A percentile compares a stretch with the other conserved stretches of the same genome.
phyloP scores from a whole-genome alignment of 2,797 vertebrate genomes.

The Tympanoctomys barrerae region DNA sequence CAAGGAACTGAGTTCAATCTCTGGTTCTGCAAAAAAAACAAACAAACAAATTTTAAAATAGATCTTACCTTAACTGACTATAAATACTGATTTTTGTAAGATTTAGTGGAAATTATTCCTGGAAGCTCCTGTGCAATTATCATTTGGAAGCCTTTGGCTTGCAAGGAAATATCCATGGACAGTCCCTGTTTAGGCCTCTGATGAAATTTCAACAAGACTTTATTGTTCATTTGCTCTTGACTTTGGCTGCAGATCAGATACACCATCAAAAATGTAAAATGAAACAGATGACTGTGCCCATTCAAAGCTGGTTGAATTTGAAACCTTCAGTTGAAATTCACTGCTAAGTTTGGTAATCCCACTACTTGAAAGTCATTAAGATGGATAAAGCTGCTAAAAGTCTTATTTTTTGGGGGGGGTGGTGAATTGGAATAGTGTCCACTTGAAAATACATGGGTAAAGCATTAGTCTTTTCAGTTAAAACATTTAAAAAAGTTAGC shows the following conservation, averaged over 20 bases:
- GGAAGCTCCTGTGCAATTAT: background rate
- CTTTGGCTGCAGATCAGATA: background rate
- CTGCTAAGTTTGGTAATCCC: background rate
- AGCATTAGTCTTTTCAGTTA: background rate
- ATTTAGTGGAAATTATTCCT: constrained; percentile 18
- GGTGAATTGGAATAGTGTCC: background rate
- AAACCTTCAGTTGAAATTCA: background rate
- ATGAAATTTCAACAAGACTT: background rate
- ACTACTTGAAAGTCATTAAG: background rate
- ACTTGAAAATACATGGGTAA: constrained; percentile 1
- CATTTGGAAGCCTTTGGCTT: background rate
- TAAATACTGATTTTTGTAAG: constrained; percentile 40
- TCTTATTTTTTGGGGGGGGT: background rate
- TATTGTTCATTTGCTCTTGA: background rate
- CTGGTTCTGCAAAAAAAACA: too few relatives aligned
- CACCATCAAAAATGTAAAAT: background rate
- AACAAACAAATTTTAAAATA: background rate
- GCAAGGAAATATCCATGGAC: background rate
- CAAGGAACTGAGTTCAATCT: too few relatives aligned
- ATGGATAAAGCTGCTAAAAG: background rate
- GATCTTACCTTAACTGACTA: constrained; percentile 20
- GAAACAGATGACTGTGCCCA: background rate
- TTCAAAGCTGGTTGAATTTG: background rate
- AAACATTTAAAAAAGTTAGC: background rate
- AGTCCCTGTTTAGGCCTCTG: background rate